Conservation (phyloP, 1,140 invertebrate genomes). For the Cylas formicarius region DNA sequence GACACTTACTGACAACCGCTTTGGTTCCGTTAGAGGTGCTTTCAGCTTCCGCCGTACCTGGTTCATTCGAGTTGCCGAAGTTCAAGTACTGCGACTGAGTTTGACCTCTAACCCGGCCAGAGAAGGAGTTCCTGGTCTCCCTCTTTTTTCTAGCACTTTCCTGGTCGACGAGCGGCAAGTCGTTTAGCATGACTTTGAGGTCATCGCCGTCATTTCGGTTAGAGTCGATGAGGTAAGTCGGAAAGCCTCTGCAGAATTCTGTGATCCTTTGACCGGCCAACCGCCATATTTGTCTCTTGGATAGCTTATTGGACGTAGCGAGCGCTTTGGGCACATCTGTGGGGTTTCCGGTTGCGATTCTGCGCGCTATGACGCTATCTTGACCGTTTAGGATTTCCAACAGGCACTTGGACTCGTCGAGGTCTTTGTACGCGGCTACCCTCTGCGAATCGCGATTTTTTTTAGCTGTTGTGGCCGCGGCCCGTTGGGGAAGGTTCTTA, state of each 20-base stretch:
- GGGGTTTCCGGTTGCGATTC: conserved; percentile 13
- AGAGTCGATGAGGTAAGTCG: conserved; percentile 32
- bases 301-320: conserved; percentile 22
- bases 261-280: conserved; percentile 31
- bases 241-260: conserved; percentile 36
- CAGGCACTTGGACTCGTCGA: conserved; percentile 30
- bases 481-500: conserved; percentile 15
- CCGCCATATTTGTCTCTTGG: conserved; percentile 32
- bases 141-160: conserved; percentile 17
- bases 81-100: conserved; percentile 76
- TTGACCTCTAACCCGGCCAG: conserved; percentile 51
- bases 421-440: conserved; percentile 31
- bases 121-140: conserved; percentile 27
- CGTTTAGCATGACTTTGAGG: conserved; percentile 11
- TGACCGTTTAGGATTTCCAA: conserved; percentile 27
- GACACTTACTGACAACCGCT: conserved; percentile 67
- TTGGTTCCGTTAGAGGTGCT: conserved; percentile 62
- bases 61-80: conserved; percentile 48
- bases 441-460: conserved; percentile 21
- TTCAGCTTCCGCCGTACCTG: conserved; percentile 70
- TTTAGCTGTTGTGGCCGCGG: not conserved
- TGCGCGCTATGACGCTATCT: conserved; percentile 26
- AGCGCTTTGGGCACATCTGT: conserved; percentile 23
- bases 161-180: conserved; percentile 19
- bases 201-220: conserved; percentile 14